These are phyloP conservation scores for Archips xylosteana DNA, from an alignment of 2,888 invertebrate genomes.

Conservation along the genomic window DNA sequence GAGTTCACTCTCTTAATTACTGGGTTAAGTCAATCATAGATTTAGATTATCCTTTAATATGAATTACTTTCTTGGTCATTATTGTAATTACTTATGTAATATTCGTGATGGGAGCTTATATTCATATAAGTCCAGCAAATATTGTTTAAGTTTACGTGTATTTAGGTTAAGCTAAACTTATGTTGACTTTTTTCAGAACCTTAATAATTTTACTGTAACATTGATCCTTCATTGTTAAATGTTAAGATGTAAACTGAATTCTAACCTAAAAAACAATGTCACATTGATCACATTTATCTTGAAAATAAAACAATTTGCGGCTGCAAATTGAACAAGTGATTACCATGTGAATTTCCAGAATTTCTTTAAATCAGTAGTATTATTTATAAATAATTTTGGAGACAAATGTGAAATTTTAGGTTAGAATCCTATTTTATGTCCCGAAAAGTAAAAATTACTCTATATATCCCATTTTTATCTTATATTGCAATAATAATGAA, in stretches of 20 bases:
- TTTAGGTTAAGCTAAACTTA: conserved; percentile 30
- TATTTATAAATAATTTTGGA: background rate
- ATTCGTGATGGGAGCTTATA: conserved; percentile 15
- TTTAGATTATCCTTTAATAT: conserved; percentile 28
- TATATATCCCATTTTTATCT: background rate
- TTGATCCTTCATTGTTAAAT: background rate
- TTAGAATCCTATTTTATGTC: background rate
- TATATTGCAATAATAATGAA: background rate
- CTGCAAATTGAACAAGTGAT: background rate
- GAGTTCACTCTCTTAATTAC: conserved; percentile 11
- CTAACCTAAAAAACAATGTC: background rate
- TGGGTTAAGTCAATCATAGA: conserved; percentile 33
- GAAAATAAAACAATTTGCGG: background rate
- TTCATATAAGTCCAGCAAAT: conserved; percentile 13
- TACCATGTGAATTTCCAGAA: background rate
- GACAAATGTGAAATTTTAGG: background rate
- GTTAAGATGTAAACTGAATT: background rate
- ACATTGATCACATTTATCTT: background rate
- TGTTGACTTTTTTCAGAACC: conserved; percentile 35
- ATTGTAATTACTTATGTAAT: conserved; percentile 29
- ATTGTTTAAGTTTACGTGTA: conserved; percentile 15
- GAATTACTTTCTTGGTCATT: conserved; percentile 16
- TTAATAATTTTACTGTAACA: background rate
- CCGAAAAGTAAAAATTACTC: no score
- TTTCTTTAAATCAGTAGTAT: no score